Base-by-base conservation (phyloP, 2,797 vertebrate genomes). In the Pseudochromis fuscus region DNA sequence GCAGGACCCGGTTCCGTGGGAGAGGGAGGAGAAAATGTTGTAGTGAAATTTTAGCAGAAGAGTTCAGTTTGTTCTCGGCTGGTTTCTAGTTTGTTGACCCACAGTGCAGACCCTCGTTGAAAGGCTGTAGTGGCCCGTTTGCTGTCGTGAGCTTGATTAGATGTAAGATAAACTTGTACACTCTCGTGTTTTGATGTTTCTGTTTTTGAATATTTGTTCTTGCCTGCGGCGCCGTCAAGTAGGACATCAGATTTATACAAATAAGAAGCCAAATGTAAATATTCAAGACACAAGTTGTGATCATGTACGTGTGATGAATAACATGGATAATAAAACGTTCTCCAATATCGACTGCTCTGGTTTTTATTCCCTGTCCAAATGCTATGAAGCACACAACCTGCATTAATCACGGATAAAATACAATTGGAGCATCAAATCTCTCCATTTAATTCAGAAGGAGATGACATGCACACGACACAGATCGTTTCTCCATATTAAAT, bases 1-100 rank as follows among this genome's bases (percentile, higher is more conserved):
- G 28, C 90, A 89, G 42, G 94, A 95, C 50, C 95, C 95, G 0
- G 76, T 95, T 40, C 95, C 95, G 0, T 96, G 95, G 95, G 95
- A 95, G 71, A 86, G 83, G 66, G 89, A 92, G 46, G 90, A 90
- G 70, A 89, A 94, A 21, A 91, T 90, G 91, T 45, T 89, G 67
- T 90, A 83, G 51, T 56, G 21, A 65, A 71, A 67, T 5, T 45
- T 31, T 58, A 55, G 68, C 49, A 55, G 64, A 46, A 72, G 18
- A 49, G 18, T 67, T 45, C 3, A 33, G 13, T 24, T 12, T 46
- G 50, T 56, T 72, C 38, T 65, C 62, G 44, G 25, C 59, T 67
- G 38, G 21, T 73, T 67, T 72, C n/a, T 77, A 67, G 60, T 72
- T 28, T 25, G 55, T 69, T 27, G 56, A 55, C 30, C 67, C 56